phyloP scores from a whole-genome alignment of 2,888 invertebrate species.

The Malachius bipustulatus region DNA sequence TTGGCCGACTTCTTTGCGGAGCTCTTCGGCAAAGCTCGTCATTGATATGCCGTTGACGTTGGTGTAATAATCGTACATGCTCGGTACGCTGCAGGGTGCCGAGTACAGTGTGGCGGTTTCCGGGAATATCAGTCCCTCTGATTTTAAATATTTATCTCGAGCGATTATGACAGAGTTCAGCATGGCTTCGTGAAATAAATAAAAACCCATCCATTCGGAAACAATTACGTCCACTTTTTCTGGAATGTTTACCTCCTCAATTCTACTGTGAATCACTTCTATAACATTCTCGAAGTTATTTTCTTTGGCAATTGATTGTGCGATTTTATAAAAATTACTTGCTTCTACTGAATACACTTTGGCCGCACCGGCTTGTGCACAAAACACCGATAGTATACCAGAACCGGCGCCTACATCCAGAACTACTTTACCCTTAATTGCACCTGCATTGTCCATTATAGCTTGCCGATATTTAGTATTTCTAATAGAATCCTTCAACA shows the following conservation, averaged over 20 bases:
- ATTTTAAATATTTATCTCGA: constrained; percentile 66
- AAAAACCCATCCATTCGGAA: constrained; percentile 98
- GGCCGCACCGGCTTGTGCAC: constrained; percentile 80
- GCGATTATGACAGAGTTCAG: constrained; percentile 77
- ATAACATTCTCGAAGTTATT: constrained; percentile 56
- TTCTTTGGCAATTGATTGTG: constrained; percentile 54
- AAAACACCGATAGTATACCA: constrained; percentile 81
- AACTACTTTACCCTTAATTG: constrained; percentile 66
- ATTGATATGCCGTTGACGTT: constrained; percentile 71
- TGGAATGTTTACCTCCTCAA: constrained; percentile 33
- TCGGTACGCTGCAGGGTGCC: constrained; percentile 48
- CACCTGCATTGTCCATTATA: constrained; percentile 51
- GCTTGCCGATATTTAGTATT: constrained; percentile 71
- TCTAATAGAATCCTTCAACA: constrained; percentile 65
- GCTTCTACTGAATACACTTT: constrained; percentile 81
- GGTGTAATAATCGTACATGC: constrained; percentile 61
- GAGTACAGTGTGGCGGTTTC: constrained; percentile 57
- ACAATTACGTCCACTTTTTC: constrained; percentile 76
- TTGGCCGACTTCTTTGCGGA: constrained; percentile 48
- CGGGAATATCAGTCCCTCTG: constrained; percentile 64
- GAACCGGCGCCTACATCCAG: constrained; percentile 81
- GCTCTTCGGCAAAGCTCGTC: constrained; percentile 48
- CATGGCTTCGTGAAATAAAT: constrained; percentile 91
- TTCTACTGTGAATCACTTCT: constrained; percentile 39
- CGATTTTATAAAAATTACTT: constrained; percentile 53